Conservation (phyloP, 2,113 vertebrate genomes). For the Ellobius talpinus region DNA sequence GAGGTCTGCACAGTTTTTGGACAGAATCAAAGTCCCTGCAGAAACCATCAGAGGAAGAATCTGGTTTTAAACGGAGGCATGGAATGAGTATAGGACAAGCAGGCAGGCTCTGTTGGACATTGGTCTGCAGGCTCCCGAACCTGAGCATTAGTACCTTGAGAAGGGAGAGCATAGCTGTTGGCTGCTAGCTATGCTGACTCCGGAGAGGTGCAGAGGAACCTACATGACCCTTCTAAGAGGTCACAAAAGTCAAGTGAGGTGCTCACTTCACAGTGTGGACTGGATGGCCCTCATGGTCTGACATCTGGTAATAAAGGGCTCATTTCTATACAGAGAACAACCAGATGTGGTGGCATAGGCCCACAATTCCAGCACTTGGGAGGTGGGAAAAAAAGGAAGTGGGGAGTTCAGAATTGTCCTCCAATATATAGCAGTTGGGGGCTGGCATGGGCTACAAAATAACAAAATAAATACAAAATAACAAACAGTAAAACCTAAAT, state of each 20-base stretch:
- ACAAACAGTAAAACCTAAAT: not conserved
- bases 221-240: not conserved
- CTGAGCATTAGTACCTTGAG: not conserved
- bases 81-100: not conserved
- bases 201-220: not conserved
- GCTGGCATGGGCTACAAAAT: not conserved
- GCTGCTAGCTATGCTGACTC: not conserved
- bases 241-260: not conserved
- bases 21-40: not conserved
- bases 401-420: not conserved
- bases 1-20: not conserved
- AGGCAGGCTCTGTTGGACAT: not conserved
- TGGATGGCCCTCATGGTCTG: not conserved
- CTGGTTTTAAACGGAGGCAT: not conserved
- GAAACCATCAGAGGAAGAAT: not conserved
- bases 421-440: not conserved
- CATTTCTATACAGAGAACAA: not conserved
- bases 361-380: not conserved
- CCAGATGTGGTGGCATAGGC: not conserved
- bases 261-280: not conserved
- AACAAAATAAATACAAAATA: too few species aligned
- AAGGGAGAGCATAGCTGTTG: fast-evolving
- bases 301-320: not conserved
- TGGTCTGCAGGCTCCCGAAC: not conserved
- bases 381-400: not conserved